phyloP scores from a whole-genome alignment of 2,797 vertebrate genomes.

The Tangara arthus region DNA sequence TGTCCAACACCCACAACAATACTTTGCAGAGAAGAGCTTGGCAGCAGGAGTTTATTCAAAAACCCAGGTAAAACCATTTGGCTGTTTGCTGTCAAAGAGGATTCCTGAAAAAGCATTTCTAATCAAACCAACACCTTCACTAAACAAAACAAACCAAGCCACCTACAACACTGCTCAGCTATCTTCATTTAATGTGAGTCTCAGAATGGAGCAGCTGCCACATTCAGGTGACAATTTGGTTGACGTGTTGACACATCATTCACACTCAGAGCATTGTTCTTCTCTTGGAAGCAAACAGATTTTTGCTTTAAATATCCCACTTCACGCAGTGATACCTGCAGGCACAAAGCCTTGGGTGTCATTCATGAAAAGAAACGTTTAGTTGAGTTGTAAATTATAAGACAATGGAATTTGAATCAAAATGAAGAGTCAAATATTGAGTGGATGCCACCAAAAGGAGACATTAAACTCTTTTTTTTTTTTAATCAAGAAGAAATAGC shows the following conservation, averaged over 20 bases:
- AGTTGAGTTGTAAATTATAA: background rate
- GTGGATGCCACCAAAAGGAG: background rate
- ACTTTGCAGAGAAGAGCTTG: background rate
- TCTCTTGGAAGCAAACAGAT: background rate
- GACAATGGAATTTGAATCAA: background rate
- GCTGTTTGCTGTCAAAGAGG: background rate
- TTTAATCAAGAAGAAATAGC: background rate
- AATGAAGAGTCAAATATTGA: background rate
- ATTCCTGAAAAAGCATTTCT: background rate
- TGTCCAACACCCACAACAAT: background rate
- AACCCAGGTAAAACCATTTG: background rate
- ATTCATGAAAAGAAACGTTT: background rate
- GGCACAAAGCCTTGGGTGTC: background rate
- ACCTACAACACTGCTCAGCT: background rate
- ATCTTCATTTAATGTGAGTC: background rate
- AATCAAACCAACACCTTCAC: background rate
- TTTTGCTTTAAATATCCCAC: slow-evolving; percentile 32
- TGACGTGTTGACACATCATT: slow-evolving; percentile 27
- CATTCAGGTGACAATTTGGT: background rate
- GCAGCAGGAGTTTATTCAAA: background rate
- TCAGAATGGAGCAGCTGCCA: background rate
- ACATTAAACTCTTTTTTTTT: too few species aligned
- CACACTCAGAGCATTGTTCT: slow-evolving; percentile 15
- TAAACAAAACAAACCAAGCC: background rate
- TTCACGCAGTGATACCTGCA: background rate